Percentiles rank a stretch among this genome's conserved stretches.
phyloP scores from a whole-genome alignment of 1,140 invertebrate genomes.

The Trichonephila clavata region DNA sequence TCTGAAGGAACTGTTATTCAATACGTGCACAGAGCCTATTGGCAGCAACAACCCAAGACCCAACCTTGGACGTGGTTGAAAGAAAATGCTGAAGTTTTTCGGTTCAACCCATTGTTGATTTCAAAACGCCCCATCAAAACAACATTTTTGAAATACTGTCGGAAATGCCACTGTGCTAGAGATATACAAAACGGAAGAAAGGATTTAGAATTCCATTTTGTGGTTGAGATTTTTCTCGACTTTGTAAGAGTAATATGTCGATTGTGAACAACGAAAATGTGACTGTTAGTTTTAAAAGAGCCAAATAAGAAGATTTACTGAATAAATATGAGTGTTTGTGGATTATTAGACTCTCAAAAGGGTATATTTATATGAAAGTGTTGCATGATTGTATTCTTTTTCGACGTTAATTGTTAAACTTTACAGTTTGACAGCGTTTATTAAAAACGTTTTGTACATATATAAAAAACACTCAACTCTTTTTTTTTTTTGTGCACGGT shows the following conservation, averaged over 20 bases:
- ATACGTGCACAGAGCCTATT: too few relatives aligned
- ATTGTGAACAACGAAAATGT: neutral
- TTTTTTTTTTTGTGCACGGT: too few relatives aligned
- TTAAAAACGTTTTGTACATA: too few relatives aligned
- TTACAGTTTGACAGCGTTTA: too few relatives aligned
- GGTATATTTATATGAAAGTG: too few relatives aligned
- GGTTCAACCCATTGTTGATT: neutral
- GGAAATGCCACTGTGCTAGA: neutral
- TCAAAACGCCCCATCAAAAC: neutral
- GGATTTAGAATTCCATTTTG: neutral
- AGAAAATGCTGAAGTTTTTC: neutral
- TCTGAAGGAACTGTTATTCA: neutral
- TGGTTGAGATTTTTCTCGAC: neutral
- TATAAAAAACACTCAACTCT: too few relatives aligned
- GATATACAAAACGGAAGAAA: neutral
- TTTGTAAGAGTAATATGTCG: neutral
- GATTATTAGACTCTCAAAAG: too few relatives aligned
- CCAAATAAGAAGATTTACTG: too few relatives aligned
- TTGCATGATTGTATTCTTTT: too few relatives aligned
- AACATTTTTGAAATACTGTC: neutral
- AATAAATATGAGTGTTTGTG: too few relatives aligned
- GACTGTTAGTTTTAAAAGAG: neutral
- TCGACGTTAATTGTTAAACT: too few relatives aligned
- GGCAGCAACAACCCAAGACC: neutral
- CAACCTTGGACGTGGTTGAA: neutral